Percentiles rank a stretch among this genome's conserved stretches.
phyloP scores from a whole-genome alignment of 2,113 vertebrate species.

The Patagioenas fasciata region DNA sequence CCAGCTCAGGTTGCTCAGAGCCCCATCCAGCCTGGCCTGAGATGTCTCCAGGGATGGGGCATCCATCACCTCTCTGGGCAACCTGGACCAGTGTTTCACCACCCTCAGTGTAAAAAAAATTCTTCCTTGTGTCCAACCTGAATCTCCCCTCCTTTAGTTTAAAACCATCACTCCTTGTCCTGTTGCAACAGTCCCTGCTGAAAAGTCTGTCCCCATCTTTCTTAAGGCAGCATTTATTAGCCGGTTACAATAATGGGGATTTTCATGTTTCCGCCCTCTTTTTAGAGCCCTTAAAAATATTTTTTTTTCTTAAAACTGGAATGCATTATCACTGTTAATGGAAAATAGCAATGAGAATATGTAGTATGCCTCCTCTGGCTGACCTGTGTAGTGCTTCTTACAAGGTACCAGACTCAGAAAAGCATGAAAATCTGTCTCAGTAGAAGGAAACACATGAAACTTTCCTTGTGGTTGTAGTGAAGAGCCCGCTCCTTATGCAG shows the following conservation, averaged over 20 bases:
- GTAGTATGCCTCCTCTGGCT: background rate
- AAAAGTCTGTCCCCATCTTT: too few species aligned
- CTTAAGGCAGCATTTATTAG: background rate
- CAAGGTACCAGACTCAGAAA: background rate
- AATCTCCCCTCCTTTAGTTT: too few species aligned
- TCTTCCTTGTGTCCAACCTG: too few species aligned
- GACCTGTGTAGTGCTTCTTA: rapidly evolving
- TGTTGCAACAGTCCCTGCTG: too few species aligned
- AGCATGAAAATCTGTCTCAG: too few species aligned
- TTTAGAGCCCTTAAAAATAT: background rate
- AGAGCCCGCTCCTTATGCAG: background rate
- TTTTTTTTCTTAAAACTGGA: background rate
- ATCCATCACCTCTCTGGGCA: too few species aligned
- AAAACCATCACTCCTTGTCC: too few species aligned
- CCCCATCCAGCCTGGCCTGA: too few species aligned
- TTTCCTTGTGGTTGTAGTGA: background rate
- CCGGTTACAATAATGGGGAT: background rate
- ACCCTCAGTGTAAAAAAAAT: too few species aligned
- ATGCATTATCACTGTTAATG: rapidly evolving
- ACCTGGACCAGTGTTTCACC: too few species aligned
- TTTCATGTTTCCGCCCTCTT: background rate
- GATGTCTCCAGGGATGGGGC: too few species aligned
- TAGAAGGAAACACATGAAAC: rapidly evolving
- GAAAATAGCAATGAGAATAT: rapidly evolving
- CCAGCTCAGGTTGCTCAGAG: too few species aligned